These are phyloP conservation scores for Alectoris magna DNA, from an alignment of 2,797 vertebrate species.

Conservation along the genomic window DNA sequence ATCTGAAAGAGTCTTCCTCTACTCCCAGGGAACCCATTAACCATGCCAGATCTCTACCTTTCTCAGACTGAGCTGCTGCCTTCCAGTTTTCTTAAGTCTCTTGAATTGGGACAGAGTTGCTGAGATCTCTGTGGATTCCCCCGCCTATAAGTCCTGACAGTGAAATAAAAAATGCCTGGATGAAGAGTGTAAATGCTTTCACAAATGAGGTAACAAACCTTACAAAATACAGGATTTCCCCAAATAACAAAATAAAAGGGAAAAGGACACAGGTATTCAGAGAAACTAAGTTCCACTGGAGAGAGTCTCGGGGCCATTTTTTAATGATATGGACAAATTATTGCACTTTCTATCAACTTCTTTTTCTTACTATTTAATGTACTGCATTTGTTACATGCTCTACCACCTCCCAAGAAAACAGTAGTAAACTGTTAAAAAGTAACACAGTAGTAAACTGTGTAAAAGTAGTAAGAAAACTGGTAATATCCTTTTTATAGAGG, in stretches of 20 bases:
- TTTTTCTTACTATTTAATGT: neutral
- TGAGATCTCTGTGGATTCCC: neutral
- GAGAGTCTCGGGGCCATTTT: slow-evolving; percentile 36
- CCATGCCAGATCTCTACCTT: neutral
- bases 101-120: neutral
- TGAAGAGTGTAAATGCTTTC: neutral
- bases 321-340: slow-evolving; percentile 13
- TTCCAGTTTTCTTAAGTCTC: neutral
- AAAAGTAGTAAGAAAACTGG: neutral
- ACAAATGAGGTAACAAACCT: neutral
- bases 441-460: too few relatives aligned
- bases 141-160: neutral
- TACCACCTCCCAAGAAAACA: slow-evolving; percentile 30
- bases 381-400: slow-evolving; percentile 29
- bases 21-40: neutral
- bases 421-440: neutral
- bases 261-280: neutral
- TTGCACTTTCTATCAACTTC: slow-evolving; percentile 15
- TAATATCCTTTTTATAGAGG: slow-evolving; percentile 33
- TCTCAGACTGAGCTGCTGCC: neutral
- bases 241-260: neutral
- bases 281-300: neutral
- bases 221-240: neutral
- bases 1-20: neutral
- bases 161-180: neutral